Percentiles rank a stretch among this genome's conserved stretches.
phyloP scores from a whole-genome alignment of 2,888 invertebrate genomes.

The Agrochola litura region DNA sequence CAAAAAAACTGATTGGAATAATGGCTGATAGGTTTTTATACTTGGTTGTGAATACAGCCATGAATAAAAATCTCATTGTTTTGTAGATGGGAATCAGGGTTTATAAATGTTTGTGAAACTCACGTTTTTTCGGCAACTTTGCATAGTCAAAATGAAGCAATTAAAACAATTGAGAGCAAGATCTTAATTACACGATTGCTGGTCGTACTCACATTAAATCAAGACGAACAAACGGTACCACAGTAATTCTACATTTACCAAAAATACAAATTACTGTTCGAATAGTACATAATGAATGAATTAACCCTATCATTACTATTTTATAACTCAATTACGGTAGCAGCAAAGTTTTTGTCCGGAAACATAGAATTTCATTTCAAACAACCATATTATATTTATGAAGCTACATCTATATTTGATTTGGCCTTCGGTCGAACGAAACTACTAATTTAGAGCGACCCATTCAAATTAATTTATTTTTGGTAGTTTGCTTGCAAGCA shows the following conservation, averaged over 20 bases:
- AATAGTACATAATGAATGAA: slow-evolving; percentile 59
- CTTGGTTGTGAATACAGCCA: not conserved
- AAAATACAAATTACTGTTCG: slow-evolving; percentile 57
- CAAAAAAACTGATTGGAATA: slow-evolving; percentile 6
- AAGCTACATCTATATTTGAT: slow-evolving; percentile 59
- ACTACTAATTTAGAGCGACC: slow-evolving; percentile 62
- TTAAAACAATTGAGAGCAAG: slow-evolving; percentile 40
- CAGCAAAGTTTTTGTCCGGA: slow-evolving; percentile 56
- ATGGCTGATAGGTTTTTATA: not conserved
- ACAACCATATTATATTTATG: slow-evolving; percentile 41
- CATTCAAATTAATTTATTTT: slow-evolving; percentile 66
- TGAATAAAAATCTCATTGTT: slow-evolving; percentile 15
- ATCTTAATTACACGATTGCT: slow-evolving; percentile 51
- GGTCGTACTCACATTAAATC: slow-evolving; percentile 32
- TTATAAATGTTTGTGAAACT: slow-evolving; percentile 29
- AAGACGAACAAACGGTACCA: slow-evolving; percentile 45
- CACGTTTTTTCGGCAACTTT: slow-evolving; percentile 34
- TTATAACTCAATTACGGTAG: slow-evolving; percentile 61
- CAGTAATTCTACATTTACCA: slow-evolving; percentile 42
- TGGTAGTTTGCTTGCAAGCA: slow-evolving; percentile 60
- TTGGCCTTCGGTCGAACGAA: slow-evolving; percentile 54
- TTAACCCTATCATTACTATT: slow-evolving; percentile 63
- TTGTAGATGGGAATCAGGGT: slow-evolving; percentile 8
- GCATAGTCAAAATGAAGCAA: slow-evolving; percentile 40
- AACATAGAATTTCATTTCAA: slow-evolving; percentile 53